A percentile compares a stretch with the other conserved stretches of the same genome.
Evolutionary conservation across 2,797 vertebrate genomes (phyloP).

Genomic region (Aphelocoma californica): DNA sequence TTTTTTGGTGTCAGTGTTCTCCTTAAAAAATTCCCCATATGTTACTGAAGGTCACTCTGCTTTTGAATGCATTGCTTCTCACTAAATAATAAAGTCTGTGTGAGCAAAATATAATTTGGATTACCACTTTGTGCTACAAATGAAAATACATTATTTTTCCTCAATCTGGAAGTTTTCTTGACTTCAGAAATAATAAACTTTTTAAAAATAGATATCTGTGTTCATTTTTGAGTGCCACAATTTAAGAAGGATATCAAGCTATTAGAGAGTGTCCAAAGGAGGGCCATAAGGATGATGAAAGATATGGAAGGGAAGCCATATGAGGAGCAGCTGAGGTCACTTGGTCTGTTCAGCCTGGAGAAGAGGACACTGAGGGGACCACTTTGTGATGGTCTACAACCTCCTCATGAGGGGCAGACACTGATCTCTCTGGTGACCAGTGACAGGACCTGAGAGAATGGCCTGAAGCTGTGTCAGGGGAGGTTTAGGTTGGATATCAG

Average conservation of each 20-base stretch:
- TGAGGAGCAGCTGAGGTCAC: not conserved
- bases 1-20: not conserved
- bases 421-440: not conserved
- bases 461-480: not conserved
- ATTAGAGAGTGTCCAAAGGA: not conserved
- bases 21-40: not conserved
- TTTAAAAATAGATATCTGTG: not conserved
- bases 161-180: not conserved
- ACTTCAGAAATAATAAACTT: not conserved
- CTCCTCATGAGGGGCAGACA: not conserved
- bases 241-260: not conserved
- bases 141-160: not conserved
- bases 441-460: not conserved
- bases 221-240: not conserved
- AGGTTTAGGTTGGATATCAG: not conserved
- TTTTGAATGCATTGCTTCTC: not conserved
- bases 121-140: not conserved
- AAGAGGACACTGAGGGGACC: not conserved
- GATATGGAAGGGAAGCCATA: accelerated
- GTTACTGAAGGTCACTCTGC: not conserved
- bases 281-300: not conserved
- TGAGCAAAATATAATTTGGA: not conserved
- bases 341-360: not conserved
- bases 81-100: not conserved
- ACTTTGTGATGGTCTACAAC: not conserved